Evolutionary conservation across 2,888 invertebrate species (phyloP).

Genomic region (Chironomus tentans): DNA sequence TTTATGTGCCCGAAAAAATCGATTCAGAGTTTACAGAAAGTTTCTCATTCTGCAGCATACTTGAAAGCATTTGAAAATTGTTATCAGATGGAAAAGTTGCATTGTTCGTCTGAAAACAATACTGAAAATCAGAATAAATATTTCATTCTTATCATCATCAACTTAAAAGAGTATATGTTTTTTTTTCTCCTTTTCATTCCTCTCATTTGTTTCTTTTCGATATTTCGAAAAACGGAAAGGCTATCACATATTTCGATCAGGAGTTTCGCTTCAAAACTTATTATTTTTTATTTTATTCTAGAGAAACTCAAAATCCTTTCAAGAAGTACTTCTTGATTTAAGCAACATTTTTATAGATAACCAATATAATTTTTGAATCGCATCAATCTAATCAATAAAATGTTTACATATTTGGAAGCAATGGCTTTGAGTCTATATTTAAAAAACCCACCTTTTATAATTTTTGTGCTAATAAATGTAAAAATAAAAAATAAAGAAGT

Average conservation of each 20-base stretch:
- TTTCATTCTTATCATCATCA: slow-evolving; percentile 24
- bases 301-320: neutral
- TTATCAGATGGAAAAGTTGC: slow-evolving; percentile 24
- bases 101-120: slow-evolving; percentile 22
- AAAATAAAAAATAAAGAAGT: too few relatives aligned
- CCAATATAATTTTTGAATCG: too few relatives aligned
- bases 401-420: too few relatives aligned
- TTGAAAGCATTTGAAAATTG: neutral
- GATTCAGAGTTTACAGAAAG: neutral
- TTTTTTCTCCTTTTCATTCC: neutral
- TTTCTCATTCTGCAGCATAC: neutral
- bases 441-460: too few relatives aligned
- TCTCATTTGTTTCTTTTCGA: neutral
- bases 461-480: too few relatives aligned
- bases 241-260: slow-evolving; percentile 18
- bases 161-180: slow-evolving; percentile 18
- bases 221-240: slow-evolving; percentile 15
- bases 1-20: neutral
- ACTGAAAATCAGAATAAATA: slow-evolving; percentile 24
- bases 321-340: neutral
- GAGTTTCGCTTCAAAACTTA: slow-evolving; percentile 13
- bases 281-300: neutral
- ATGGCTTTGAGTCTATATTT: too few relatives aligned
- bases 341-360: too few relatives aligned
- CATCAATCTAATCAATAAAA: too few relatives aligned